Evolutionary conservation across 2,797 vertebrate species (phyloP).

Genomic region (Zalophus californianus): DNA sequence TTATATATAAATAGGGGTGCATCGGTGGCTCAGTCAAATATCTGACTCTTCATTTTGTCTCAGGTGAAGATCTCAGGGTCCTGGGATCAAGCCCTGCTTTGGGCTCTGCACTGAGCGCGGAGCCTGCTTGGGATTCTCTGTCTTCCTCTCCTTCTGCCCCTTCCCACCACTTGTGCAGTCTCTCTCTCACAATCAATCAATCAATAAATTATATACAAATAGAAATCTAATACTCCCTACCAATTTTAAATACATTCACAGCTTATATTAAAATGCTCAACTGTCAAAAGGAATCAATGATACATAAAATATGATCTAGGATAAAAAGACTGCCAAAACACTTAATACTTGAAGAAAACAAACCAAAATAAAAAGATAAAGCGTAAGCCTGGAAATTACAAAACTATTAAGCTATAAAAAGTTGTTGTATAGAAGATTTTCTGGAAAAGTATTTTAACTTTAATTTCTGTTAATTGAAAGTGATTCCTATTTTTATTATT

Average conservation of each 20-base stretch:
- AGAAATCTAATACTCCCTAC: neutral
- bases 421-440: neutral
- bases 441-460: neutral
- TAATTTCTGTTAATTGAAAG: constrained; percentile 5
- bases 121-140: neutral
- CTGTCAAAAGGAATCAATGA: neutral
- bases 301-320: neutral
- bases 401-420: neutral
- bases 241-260: neutral
- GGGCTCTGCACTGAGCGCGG: neutral
- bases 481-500: neutral
- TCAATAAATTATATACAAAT: neutral
- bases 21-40: neutral
- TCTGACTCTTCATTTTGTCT: neutral
- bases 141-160: neutral
- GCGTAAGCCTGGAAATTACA: neutral
- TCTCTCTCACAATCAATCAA: neutral
- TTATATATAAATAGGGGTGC: neutral
- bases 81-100: neutral
- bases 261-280: neutral
- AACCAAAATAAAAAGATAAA: neutral
- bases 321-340: constrained; percentile 7
- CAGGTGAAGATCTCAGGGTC: neutral
- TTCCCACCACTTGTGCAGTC: neutral
- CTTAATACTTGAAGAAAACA: neutral